Evolutionary conservation across 2,888 invertebrate species (phyloP), one percentile per base, ranked within the genome.

Genomic region (Metopia argyrocephala): DNA sequence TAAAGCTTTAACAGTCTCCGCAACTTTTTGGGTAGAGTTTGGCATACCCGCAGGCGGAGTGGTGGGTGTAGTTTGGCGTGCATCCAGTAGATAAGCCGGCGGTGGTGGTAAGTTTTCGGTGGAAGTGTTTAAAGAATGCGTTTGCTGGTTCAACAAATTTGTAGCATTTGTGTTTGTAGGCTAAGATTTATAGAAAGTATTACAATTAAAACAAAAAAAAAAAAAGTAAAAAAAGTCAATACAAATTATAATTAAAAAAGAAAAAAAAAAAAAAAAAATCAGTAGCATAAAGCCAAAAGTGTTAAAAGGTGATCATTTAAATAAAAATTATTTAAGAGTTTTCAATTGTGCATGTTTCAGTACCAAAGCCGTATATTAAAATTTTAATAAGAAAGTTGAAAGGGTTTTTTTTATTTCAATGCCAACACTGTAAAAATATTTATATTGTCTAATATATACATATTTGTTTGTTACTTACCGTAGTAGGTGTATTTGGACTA

Each of bases 1-100:
- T 74, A 97, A 91, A 52, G 95, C 96, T 88, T 96, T 95, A 6
- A 96, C 95, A 0, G 96, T 96, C 89, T 96, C 96, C 0, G 96
- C 96, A 20, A 97, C 96, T 86, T 94, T 94, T 48, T 94, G 92
- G 66, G 89, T 85, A 46, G 90, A 87, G 68, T 84, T 86, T 23
- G 89, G 86, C 84, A 89, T 86, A 5, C 78, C 57, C 18, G 84
- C 73, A 31, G 85, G 85, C 61, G 87, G 83, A 74, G 85, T 75
- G 6, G 83, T 76, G 28, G 75, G 50, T 57, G 79, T 79, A 9
- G 74, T 46, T 69, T 78, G 84, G 45, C 80, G 76, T 82, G 83
- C 52, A 82, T 91, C 90, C 74, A 91, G 86, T 45, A 84, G 83
- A 85, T 88, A 91, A 23, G 90, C 90, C 15, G 91, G 91, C 56